Base-by-base conservation (phyloP, 2,888 invertebrate genomes). In the Idaea straminata region DNA sequence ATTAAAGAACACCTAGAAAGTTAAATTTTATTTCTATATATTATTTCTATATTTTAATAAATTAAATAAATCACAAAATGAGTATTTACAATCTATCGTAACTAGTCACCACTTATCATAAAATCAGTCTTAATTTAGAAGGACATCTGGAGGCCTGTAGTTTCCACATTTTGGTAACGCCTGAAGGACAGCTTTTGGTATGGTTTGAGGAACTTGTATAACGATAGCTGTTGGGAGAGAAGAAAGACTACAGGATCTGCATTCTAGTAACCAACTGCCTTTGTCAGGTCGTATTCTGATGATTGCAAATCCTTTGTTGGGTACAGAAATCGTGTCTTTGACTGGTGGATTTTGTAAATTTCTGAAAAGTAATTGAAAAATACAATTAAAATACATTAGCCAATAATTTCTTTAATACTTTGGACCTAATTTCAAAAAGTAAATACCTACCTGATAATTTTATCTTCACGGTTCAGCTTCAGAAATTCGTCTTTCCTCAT, bases 281-380 rank as follows among this genome's bases (percentile, higher is more conserved):
- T 93, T 93, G 58, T 93, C 90, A 4, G 94, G 90, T n/a, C 87
- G 82, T 64, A 95, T 85, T 62, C 94, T 83, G 5, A 94, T 83
- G 47, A 95, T 88, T 0, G 92, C 88, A 72, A 91, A 94, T 0
- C 96, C 95, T 70, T 94, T 95, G 72, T 95, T 95, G 0, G 95
- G 95, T 0, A 95, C 94, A 0, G 89, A 87, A 34, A 95, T 87
- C 1, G 95, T 95, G 76, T 96, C 95, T 75, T 95, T 95, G 13
- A 86, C 74, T 0, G 94, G 93, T 0, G 95, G 94, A 67, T 90
- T 89, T 64, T 81, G 76, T 0, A 92, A 74, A 74, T 94, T 95
- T 67, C 95, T 93, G 81, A 63, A 82, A 83, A 70, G 16, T n/a
- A 47, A 2, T 10, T n/a, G 38, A 15, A 10, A 13, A 35, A 25